These are phyloP conservation scores for Pseudotriccus pelzelni DNA, from an alignment of 2,797 vertebrate genomes.

Conservation along the genomic window DNA sequence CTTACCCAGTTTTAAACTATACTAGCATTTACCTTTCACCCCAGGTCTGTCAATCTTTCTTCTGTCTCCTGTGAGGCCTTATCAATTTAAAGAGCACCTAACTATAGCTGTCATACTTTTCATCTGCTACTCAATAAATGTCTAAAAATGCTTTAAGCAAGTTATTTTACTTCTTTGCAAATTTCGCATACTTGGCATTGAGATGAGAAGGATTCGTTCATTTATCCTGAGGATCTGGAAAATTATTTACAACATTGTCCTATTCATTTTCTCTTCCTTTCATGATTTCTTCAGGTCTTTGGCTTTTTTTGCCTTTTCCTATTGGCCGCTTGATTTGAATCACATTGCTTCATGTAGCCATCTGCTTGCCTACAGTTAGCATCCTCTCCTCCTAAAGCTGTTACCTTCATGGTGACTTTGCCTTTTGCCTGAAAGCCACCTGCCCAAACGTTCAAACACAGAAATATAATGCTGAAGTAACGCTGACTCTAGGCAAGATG, in stretches of 20 bases:
- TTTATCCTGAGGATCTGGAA: neutral
- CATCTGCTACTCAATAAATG: neutral
- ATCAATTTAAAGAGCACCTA: neutral
- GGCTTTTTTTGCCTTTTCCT: neutral
- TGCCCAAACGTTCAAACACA: neutral
- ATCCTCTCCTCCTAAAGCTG: neutral
- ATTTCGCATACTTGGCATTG: neutral
- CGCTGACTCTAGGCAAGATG: neutral
- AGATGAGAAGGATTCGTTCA: neutral
- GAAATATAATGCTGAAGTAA: neutral
- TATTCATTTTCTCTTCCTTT: constrained; percentile 7
- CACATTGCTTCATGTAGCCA: neutral
- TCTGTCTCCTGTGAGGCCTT: neutral
- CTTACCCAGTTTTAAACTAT: neutral
- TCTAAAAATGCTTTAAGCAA: neutral
- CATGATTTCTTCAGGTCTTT: neutral
- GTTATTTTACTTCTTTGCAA: neutral
- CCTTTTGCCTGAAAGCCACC: neutral
- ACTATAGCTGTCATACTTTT: neutral
- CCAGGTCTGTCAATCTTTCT: neutral
- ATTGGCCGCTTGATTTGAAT: neutral
- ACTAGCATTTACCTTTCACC: neutral
- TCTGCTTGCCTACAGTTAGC: neutral
- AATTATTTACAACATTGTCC: neutral
- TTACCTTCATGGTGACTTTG: neutral